Base-by-base conservation (phyloP, 37 sponge, comb jelly and placozoan species). In the Aphrocallistes beatrix region DNA sequence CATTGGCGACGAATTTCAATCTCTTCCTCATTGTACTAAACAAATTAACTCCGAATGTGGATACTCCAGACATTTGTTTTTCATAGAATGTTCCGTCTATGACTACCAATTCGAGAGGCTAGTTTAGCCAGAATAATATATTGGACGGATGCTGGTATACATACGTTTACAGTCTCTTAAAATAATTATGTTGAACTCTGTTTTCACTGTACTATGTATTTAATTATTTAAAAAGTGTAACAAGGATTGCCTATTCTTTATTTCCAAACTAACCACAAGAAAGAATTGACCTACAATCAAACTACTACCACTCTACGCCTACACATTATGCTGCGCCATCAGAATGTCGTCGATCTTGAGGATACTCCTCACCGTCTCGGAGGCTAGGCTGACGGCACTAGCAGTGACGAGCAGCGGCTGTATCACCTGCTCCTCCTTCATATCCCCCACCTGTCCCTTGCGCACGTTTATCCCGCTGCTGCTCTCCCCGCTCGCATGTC, bases 281-380 rank as follows among this genome's bases (percentile, higher is more conserved):
- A 42, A 6, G 13, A 6, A 42, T 16, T 42, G 6, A 16, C 75
- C 75, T 60, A 60, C 8, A 60, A 19, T 6, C 8, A n/a, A n/a
- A n/a, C n/a, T n/a, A n/a, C n/a, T n/a, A n/a, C n/a, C n/a, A n/a
- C 6, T 60, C 75, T 30, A 32, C 75, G 10, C 10, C 75, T 60
- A 60, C 32, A 60, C 75, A 13, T 60, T 19, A 60, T 60, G 75
- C 75, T 60, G 75, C n/a, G 75, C 30, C 38, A 93, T 91, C 81
- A 98, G 94, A 28, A 98, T 91, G 81, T 98, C 99, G 83, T 98
- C 99, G 81, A 98, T 95, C 87, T 98, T 98, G 39, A 98, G 83
- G 75, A 98, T 95, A 83, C 96, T 92, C 83, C 99, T 51, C 16
- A 95, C 96, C 82, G 96, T 93, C 84, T 98, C 99, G 45, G 94